Evolutionary conservation across 2,113 vertebrate species (phyloP), one percentile per base, ranked within the genome.

Genomic region (Rhineura floridana): DNA sequence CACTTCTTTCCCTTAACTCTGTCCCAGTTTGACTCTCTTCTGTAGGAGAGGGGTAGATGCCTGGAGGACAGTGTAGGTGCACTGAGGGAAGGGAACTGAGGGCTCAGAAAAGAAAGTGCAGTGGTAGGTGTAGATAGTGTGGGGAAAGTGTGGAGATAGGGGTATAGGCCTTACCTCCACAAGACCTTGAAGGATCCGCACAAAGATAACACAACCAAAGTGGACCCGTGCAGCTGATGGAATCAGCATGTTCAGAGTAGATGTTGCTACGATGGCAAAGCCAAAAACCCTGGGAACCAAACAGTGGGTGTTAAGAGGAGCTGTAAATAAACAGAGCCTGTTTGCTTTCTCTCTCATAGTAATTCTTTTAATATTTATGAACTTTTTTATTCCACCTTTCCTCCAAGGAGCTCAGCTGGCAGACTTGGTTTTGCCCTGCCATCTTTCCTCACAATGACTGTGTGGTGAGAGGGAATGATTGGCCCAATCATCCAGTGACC

Each of bases 231-330:
- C 98, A 36, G 98, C 98, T 1, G 98, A 75, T 0, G 98, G 98
- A 87, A 99, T 98, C 88, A 99, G 91, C 98, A 99, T 98, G 80
- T 99, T 99, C 70, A 99, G 95, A 42, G 95, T 96, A 30, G 98
- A 99, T 0, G 98, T 99, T 84, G 98, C 97, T 91, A 99, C 98
- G 33, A 99, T 97, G 6, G 98, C 98, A 93, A 98, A 98, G 89
- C 98, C 98, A 94, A 99, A 99, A 75, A 98, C 98, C 94, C 98
- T 98, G 93, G n/a, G 28, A 80, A 46, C 1, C 62, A 82, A 65
- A 76, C 48, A 55, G 33, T 13, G 6, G 19, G 12, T 21, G 11
- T 75, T 48, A 83, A 62, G 4, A 67, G 33, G 7, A 79, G 25
- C 25, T 3, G 7, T 33, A 79, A 15, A 44, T 11, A 30, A 44